Evolutionary conservation across 2,113 vertebrate genomes (phyloP).

Genomic region (Anarhynchus alexandrinus): DNA sequence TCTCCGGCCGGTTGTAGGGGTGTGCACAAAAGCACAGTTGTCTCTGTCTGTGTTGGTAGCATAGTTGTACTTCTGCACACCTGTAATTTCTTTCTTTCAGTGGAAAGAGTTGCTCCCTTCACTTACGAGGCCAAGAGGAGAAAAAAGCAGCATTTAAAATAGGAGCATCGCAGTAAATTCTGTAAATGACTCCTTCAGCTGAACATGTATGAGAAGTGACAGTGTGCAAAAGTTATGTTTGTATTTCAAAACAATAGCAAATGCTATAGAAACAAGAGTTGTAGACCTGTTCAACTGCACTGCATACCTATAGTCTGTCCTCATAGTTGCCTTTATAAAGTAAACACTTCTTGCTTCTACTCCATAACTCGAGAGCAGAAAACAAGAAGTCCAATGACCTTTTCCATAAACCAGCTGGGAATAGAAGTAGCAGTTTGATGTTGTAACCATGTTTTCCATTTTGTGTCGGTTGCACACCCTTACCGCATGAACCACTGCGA

Average conservation of each 20-base stretch:
- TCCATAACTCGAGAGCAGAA: constrained; percentile 39
- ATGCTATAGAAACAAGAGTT: constrained; percentile 64
- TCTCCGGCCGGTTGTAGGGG: constrained; percentile 54
- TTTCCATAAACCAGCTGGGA: constrained; percentile 57
- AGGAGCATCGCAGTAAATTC: constrained; percentile 22
- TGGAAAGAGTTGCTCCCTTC: constrained; percentile 63
- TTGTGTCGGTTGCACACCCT: constrained; percentile 73
- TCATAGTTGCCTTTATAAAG: constrained; percentile 57
- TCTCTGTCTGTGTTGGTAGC: constrained; percentile 67
- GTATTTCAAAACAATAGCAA: constrained; percentile 40
- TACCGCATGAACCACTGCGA: constrained; percentile 70
- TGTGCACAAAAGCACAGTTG: constrained; percentile 63
- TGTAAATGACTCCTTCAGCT: constrained; percentile 46
- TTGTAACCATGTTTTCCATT: constrained; percentile 67
- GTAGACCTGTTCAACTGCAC: constrained; percentile 64
- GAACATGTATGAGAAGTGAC: constrained; percentile 56
- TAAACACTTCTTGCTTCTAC: constrained; percentile 57
- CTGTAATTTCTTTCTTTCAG: constrained; percentile 69
- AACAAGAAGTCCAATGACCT: constrained; percentile 30
- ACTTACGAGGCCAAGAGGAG: constrained; percentile 45
- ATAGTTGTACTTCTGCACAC: constrained; percentile 64
- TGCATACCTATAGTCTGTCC: constrained; percentile 64
- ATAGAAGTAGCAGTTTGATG: constrained; percentile 71
- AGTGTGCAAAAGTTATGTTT: constrained; percentile 67
- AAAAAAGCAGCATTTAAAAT: constrained; percentile 4